A percentile compares a stretch with the other conserved stretches of the same genome.
These are phyloP conservation scores for Macropis europaea DNA, from an alignment of 2,888 invertebrate species.

Conservation along the genomic window DNA sequence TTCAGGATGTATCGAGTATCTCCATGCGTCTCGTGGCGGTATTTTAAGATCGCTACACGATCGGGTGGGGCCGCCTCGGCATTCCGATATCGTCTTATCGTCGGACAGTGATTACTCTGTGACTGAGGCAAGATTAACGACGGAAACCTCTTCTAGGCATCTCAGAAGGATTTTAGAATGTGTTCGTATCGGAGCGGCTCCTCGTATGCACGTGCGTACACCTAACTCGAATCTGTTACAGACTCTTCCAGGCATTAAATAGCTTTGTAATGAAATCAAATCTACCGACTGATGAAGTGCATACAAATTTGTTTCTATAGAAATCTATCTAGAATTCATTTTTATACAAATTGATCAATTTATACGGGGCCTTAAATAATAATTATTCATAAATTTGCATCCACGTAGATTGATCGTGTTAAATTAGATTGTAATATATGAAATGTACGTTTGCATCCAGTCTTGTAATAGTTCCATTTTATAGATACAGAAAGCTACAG, in stretches of 20 bases:
- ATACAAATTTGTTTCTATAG: not conserved
- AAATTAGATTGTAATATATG: too few relatives aligned
- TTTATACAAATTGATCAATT: too few relatives aligned
- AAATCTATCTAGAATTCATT: too few relatives aligned
- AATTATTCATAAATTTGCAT: too few relatives aligned
- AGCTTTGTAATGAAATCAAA: not conserved
- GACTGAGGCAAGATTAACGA: slow-evolving; percentile 61
- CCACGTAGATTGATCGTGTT: too few relatives aligned
- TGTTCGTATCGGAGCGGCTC: not conserved
- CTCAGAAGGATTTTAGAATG: slow-evolving; percentile 28
- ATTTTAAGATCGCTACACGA: slow-evolving; percentile 57
- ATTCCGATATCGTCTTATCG: slow-evolving; percentile 64
- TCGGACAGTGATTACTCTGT: slow-evolving; percentile 61
- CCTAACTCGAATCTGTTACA: slow-evolving; percentile 3
- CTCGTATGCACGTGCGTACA: not conserved
- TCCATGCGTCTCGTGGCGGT: slow-evolving; percentile 36
- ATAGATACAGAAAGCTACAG: too few relatives aligned
- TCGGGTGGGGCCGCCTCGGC: slow-evolving; percentile 47
- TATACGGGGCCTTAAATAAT: too few relatives aligned
- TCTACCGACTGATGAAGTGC: not conserved
- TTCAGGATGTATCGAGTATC: slow-evolving; percentile 51
- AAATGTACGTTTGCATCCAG: too few relatives aligned
- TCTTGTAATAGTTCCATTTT: too few relatives aligned
- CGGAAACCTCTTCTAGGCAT: slow-evolving; percentile 27
- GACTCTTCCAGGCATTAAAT: not conserved